These are phyloP conservation scores for Phylloscopus collybita DNA, from an alignment of 2,797 vertebrate genomes.

Conservation along the genomic window DNA sequence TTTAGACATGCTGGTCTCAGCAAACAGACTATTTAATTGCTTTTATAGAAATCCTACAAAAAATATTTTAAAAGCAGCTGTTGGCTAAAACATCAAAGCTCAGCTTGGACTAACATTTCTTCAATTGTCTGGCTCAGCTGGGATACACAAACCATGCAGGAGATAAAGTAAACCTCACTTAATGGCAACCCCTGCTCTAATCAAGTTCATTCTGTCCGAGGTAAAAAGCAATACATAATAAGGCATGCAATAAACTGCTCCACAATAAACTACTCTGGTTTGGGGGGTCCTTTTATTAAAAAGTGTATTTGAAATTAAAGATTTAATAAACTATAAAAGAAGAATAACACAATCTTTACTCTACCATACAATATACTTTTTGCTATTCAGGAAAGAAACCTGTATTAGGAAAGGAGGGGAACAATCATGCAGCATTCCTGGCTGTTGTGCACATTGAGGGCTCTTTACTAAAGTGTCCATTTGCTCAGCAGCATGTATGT, in stretches of 20 bases:
- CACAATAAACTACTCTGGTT: background rate
- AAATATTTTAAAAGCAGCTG: constrained; percentile 53
- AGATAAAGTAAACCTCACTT: constrained; percentile 51
- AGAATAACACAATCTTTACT: background rate
- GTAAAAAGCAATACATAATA: constrained; percentile 29
- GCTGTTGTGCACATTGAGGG: background rate
- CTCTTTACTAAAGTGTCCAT: background rate
- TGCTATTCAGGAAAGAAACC: background rate
- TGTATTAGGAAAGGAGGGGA: background rate
- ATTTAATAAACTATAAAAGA: constrained; percentile 9
- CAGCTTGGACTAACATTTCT: constrained; percentile 54
- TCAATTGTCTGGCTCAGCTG: constrained; percentile 50
- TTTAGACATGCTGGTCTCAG: constrained; percentile 36
- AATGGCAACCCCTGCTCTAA: constrained; percentile 32
- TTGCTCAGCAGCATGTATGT: background rate
- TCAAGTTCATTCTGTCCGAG: constrained; percentile 32
- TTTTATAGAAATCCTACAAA: constrained; percentile 37
- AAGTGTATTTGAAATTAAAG: constrained; percentile 16
- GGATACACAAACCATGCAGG: background rate
- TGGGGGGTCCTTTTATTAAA: constrained; percentile 1
- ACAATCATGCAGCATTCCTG: background rate
- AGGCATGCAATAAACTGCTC: background rate
- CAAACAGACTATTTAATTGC: constrained; percentile 49
- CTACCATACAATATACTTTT: background rate
- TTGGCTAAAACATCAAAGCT: constrained; percentile 59